Base-by-base conservation (phyloP, 2,888 invertebrate species). In the Leucania comma region DNA sequence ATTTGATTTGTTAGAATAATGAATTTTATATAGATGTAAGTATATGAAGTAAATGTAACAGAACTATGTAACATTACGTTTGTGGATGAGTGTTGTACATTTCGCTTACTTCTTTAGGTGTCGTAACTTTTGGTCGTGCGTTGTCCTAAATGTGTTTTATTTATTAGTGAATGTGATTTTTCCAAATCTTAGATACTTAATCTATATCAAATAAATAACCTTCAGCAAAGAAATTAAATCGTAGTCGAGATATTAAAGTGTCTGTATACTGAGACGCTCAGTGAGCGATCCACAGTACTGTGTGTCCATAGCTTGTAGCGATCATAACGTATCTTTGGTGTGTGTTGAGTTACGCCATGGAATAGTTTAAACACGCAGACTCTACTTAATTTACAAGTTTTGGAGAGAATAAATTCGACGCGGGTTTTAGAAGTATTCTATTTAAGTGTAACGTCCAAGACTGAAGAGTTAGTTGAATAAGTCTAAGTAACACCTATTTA, bases 371-470 rank as follows among this genome's bases (percentile, higher is more conserved):
- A 87, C 81, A 84, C 84, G 86, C 87, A 90, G 86, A 87, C 89
- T 77, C 88, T 86, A 84, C 75, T 86, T 87, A 81, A 80, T 88
- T 89, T 89, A 82, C 70, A 88, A 86, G 84, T 82, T 78, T 82
- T 88, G 90, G 88, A 90, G 88, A 91, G 91, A 88, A 88, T 90
- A 87, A 89, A 93, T 94, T 93, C 95, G 93, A 95, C 95, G 95
- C 95, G 95, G 95, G 95, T 92, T 94, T 84, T 93, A 95, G 94
- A 91, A 94, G 90, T 95, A 94, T 95, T 95, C 92, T 94, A 95
- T 93, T 93, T 95, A 95, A 95, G 95, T 93, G 95, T 94, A 95
- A 95, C 95, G 95, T 94, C 94, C 95, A 96, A 96, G 95, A 96
- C 96, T 96, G 95, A 95, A 95, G 95, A 93, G 95, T 94, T 94